Base-by-base conservation (phyloP, 2,797 vertebrate genomes). In the Poeciliopsis presidionis region DNA sequence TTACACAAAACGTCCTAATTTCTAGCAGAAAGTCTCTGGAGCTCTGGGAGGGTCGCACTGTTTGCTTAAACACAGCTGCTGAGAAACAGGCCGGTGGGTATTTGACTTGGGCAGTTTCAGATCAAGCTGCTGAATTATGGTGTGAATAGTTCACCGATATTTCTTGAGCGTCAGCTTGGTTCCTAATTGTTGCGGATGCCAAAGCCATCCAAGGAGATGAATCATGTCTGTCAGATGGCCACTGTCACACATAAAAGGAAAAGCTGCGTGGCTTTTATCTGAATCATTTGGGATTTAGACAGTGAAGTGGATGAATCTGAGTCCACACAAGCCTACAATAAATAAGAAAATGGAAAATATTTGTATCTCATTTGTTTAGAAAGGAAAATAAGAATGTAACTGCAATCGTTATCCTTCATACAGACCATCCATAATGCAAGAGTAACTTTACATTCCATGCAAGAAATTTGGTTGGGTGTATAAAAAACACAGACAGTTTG, bases 1-100 rank as follows among this genome's bases (percentile, higher is more conserved):
- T 87, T 88, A 80, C 88, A 84, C n/a, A 18, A 71, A 79, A 51
- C 87, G 92, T 71, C 87, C 90, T 91, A 74, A 75, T 92, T 91
- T 92, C 86, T 82, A 81, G 85, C 78, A 77, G 74, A 82, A 87
- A 73, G 85, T 85, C 87, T 91, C 89, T 63, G 76, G 87, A 87
- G 90, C 90, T 89, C 82, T 72, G 45, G 75, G 84, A 87, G 90
- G 86, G 90, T 89, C 65, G 74, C 79, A 55, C 81, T 76, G 83
- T 80, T 76, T 55, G 76, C 83, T 45, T 46, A 85, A 83, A 79
- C 89, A 83, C 90, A 91, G 89, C 87, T 91, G 91, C 77, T 82
- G 81, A 82, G 65, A 39, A 16, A 51, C 41, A 71, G 43, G 57
- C 39, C 5, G 41, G 36, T 28, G 59, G 65, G 43, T 28, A 16